Percentiles rank a stretch among this genome's conserved stretches.
phyloP scores from a whole-genome alignment of 2,113 vertebrate species.

The Tychaedon coryphoeus region DNA sequence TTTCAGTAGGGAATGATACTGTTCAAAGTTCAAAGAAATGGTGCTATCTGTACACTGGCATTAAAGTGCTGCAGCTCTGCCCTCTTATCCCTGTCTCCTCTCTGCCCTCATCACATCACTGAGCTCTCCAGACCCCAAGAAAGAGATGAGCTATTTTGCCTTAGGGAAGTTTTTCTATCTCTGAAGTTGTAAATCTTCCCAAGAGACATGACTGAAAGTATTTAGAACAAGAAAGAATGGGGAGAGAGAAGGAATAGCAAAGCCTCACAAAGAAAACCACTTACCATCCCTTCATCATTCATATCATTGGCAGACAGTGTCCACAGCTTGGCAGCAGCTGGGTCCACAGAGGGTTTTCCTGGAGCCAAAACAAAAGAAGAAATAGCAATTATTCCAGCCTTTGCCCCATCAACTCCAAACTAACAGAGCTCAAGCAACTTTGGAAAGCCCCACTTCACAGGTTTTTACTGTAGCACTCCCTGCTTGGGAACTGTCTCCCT shows the following conservation, averaged over 20 bases:
- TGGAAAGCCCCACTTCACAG: not conserved
- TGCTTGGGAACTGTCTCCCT: not conserved
- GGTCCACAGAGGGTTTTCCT: conserved; percentile 87
- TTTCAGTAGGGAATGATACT: not conserved
- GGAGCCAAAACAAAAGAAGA: not conserved
- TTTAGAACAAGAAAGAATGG: not conserved
- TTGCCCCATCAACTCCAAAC: not conserved
- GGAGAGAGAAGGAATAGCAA: not conserved
- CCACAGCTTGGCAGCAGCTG: conserved; percentile 85
- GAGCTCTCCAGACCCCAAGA: not conserved
- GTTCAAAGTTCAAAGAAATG: not conserved
- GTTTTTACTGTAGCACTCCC: not conserved
- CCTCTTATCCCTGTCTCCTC: not conserved
- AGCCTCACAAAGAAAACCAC: not conserved
- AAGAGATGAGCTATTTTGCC: not conserved
- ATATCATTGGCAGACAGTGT: conserved; percentile 90
- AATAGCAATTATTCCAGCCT: not conserved
- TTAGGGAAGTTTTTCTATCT: not conserved
- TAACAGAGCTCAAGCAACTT: not conserved
- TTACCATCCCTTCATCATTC: conserved; percentile 87
- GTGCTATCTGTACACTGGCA: not conserved
- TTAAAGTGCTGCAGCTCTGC: not conserved
- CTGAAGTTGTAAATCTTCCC: not conserved
- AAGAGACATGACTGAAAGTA: not conserved
- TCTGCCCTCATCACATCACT: not conserved